A percentile compares a stretch with the other conserved stretches of the same genome.
These are phyloP conservation scores for Busseola fusca DNA, from an alignment of 2,888 invertebrate genomes.

Conservation along the genomic window DNA sequence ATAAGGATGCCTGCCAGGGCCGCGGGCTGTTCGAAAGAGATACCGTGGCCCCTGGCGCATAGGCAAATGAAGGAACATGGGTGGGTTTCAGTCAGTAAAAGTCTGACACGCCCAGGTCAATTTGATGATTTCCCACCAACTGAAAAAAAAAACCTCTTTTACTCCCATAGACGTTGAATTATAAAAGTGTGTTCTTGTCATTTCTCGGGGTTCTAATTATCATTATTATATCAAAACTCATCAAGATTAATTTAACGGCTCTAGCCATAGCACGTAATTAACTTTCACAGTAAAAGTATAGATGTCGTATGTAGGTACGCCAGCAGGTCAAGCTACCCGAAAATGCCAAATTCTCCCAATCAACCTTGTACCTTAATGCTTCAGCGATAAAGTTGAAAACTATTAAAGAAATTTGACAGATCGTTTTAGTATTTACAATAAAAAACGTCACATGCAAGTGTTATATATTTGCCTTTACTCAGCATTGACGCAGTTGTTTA, in stretches of 20 bases:
- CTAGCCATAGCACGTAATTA: background rate
- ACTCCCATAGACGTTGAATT: background rate
- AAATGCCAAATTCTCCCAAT: too few relatives aligned
- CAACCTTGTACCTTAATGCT: too few relatives aligned
- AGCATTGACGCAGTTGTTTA: background rate
- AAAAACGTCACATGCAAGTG: background rate
- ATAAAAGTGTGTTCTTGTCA: background rate
- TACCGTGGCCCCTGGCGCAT: too few relatives aligned
- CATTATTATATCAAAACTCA: background rate
- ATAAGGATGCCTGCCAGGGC: too few relatives aligned
- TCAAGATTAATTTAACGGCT: background rate
- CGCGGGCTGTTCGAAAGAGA: too few relatives aligned
- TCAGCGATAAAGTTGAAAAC: too few relatives aligned
- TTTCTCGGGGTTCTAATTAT: background rate
- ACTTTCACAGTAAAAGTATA: background rate
- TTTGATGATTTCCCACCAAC: too few relatives aligned
- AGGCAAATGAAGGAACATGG: too few relatives aligned
- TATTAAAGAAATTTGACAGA: too few relatives aligned
- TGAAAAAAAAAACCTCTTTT: background rate
- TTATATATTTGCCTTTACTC: background rate
- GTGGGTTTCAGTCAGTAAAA: too few relatives aligned
- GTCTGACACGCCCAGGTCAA: too few relatives aligned
- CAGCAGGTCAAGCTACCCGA: too few relatives aligned
- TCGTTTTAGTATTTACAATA: background rate
- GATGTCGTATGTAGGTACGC: background rate